phyloP scores from a whole-genome alignment of 2,888 invertebrate genomes.

The Serripes groenlandicus region DNA sequence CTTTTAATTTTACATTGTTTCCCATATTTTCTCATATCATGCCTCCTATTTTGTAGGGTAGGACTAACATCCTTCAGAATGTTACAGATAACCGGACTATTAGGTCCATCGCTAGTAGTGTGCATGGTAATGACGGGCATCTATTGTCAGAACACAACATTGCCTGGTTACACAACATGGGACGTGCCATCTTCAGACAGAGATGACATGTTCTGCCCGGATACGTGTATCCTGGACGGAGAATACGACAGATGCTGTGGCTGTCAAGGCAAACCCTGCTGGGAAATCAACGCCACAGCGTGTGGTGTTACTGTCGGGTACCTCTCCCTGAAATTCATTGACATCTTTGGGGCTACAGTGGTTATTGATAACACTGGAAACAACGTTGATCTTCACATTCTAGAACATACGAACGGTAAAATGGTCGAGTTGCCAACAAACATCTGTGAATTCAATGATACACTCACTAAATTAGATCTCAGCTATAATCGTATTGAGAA shows the following conservation, averaged over 20 bases:
- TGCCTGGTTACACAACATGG: slow-evolving; percentile 26
- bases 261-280: slow-evolving; percentile 41
- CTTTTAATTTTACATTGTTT: too few species aligned
- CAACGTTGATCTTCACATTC: background rate
- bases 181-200: background rate
- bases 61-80: too few species aligned
- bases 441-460: slow-evolving; percentile 35
- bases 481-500: slow-evolving; percentile 29
- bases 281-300: slow-evolving; percentile 29
- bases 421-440: slow-evolving; percentile 35
- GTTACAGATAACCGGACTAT: too few species aligned
- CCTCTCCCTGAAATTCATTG: slow-evolving; percentile 28
- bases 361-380: background rate
- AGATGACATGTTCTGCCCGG: slow-evolving; percentile 41
- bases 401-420: slow-evolving; percentile 22
- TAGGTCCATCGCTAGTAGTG: too few species aligned
- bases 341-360: slow-evolving; percentile 31
- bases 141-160: slow-evolving; percentile 3
- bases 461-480: slow-evolving; percentile 36
- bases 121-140: too few species aligned
- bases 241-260: slow-evolving; percentile 39
- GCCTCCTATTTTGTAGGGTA: too few species aligned
- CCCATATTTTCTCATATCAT: too few species aligned
- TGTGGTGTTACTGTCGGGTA: slow-evolving; percentile 31
- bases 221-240: background rate